A percentile compares a stretch with the other conserved stretches of the same genome.
Evolutionary conservation across 2,888 invertebrate genomes (phyloP).

Genomic region (Napeogenes inachia): DNA sequence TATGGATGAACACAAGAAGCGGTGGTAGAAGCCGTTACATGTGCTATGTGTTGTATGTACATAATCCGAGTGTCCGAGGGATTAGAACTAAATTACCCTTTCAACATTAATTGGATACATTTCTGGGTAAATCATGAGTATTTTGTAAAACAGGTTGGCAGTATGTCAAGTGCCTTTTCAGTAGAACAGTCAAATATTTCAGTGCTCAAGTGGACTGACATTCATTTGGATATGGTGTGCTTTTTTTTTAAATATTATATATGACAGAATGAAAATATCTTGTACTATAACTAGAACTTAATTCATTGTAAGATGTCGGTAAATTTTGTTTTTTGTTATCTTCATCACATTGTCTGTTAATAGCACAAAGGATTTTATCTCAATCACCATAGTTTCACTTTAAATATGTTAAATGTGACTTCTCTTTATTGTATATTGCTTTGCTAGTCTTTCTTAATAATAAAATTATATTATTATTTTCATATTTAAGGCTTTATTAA

Average conservation of each 20-base stretch:
- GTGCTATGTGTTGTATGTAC: constrained; percentile 5
- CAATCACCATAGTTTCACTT: not conserved
- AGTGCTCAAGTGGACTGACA: not conserved
- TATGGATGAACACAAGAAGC: constrained; percentile 99
- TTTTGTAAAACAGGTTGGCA: constrained; percentile 1
- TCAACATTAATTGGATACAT: not conserved
- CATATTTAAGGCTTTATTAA: not conserved
- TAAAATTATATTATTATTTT: not conserved
- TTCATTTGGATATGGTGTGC: too few relatives aligned
- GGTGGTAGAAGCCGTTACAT: constrained; percentile 83
- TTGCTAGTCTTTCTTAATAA: constrained; percentile 6
- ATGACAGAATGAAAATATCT: too few relatives aligned
- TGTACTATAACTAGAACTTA: too few relatives aligned
- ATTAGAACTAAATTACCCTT: not conserved
- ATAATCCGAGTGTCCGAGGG: not conserved
- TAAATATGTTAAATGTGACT: not conserved
- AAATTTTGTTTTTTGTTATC: too few relatives aligned
- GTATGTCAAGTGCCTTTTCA: constrained; percentile 2
- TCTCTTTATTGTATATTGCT: constrained; percentile 1
- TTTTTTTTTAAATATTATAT: too few relatives aligned
- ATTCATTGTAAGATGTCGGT: too few relatives aligned
- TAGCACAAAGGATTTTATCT: too few relatives aligned
- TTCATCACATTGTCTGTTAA: too few relatives aligned
- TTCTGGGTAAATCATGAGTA: not conserved
- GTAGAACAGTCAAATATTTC: not conserved